phyloP scores from a whole-genome alignment of 35 echinoderm and acorn worm species.

The Stichopus chloronotus region DNA sequence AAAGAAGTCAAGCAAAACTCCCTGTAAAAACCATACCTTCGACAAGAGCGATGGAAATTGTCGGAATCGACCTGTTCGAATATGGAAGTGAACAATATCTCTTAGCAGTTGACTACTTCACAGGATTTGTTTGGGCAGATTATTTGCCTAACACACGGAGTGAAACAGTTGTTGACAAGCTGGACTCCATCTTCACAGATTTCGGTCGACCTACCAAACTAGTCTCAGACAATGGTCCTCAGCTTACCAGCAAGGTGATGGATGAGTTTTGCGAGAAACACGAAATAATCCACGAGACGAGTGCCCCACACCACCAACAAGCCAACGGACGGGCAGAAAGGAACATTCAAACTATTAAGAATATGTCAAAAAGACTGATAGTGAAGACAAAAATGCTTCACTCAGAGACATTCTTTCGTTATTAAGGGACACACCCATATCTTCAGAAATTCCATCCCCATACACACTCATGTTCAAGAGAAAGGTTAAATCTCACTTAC shows the following conservation, averaged over 20 bases:
- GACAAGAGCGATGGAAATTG: conserved; percentile 52
- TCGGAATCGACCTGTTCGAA: conserved; percentile 47
- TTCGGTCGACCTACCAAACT: conserved; percentile 49
- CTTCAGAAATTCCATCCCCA: conserved; percentile 59
- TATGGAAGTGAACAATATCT: conserved; percentile 40
- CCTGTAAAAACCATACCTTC: conserved; percentile 28
- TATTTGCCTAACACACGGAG: conserved; percentile 35
- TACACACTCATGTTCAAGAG: conserved; percentile 58
- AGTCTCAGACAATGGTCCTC: conserved; percentile 52
- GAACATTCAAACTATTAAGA: conserved; percentile 56
- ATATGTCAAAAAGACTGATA: conserved; percentile 21
- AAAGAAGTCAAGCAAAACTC: conserved; percentile 50
- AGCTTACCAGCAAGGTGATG: conserved; percentile 32
- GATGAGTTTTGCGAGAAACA: conserved; percentile 29
- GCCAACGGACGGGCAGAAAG: conserved; percentile 24
- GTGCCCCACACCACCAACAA: conserved; percentile 49
- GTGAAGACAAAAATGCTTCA: conserved; percentile 30
- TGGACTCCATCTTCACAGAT: conserved; percentile 34
- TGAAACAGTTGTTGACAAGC: conserved; percentile 28
- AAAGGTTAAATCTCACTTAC: conserved; percentile 11
- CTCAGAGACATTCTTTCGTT: conserved; percentile 23
- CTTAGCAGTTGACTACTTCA: conserved; percentile 59
- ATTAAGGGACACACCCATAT: conserved; percentile 47
- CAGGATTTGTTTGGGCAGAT: conserved; percentile 57
- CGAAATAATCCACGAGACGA: conserved; percentile 36